phyloP scores from a whole-genome alignment of 2,888 invertebrate genomes.

The Tinea pellionella region DNA sequence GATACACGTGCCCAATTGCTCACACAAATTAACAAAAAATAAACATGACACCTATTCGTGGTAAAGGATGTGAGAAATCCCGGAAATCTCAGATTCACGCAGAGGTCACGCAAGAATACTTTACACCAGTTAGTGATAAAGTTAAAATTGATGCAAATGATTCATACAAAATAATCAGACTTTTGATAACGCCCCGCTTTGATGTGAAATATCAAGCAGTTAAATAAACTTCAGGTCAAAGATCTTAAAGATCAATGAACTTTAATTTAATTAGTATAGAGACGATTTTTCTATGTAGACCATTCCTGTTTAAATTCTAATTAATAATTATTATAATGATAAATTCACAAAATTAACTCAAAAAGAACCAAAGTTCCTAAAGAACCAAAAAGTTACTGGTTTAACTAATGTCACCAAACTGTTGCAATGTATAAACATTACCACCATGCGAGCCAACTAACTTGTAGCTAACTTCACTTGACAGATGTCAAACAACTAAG shows the following conservation, averaged over 20 bases:
- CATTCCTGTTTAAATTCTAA: not conserved
- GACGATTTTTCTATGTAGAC: not conserved
- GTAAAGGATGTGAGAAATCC: not conserved
- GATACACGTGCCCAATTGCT: no score
- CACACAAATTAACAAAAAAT: no score
- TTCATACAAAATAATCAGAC: not conserved
- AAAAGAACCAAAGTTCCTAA: no score
- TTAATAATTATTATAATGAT: no score
- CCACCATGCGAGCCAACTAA: no score
- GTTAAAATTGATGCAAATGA: not conserved
- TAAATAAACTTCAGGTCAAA: not conserved
- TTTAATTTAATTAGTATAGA: not conserved
- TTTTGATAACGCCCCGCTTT: not conserved
- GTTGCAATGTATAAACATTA: no score
- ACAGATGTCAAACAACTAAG: no score
- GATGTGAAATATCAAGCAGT: conserved; percentile 3
- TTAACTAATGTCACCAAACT: no score
- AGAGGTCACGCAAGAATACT: not conserved
- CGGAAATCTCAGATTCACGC: not conserved
- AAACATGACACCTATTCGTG: no score
- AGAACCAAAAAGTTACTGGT: no score
- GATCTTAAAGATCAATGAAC: not conserved
- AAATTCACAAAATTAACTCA: no score
- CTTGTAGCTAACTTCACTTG: no score
- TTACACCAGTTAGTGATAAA: not conserved